Conservation (phyloP, 53 echinoderm and acorn worm species). For the Patiria pectinifera region DNA sequence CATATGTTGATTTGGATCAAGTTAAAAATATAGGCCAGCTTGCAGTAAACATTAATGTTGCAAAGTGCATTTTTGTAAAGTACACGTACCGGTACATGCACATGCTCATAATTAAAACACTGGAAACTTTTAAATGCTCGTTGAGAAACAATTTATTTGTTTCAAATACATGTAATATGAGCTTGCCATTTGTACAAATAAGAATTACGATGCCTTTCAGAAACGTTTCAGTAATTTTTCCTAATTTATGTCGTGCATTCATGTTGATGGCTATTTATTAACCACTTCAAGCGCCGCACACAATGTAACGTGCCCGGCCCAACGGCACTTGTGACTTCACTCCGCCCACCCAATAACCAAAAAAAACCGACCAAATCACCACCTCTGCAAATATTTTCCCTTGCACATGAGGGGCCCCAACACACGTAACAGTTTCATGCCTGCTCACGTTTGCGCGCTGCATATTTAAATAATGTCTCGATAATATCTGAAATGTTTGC, state of each 20-base stretch:
- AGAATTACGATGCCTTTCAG: background rate
- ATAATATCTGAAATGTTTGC: constrained; percentile 15
- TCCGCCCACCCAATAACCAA: constrained; percentile 21
- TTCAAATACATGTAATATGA: background rate
- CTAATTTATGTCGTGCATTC: constrained; percentile 29
- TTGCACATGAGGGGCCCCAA: background rate
- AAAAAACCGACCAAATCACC: background rate
- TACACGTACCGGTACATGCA: background rate
- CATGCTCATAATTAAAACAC: background rate
- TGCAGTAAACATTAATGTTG: too few species aligned
- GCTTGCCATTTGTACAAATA: constrained; percentile 6
- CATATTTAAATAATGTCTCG: constrained; percentile 14
- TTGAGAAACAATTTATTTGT: background rate
- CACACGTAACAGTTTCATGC: background rate
- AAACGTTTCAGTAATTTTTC: constrained; percentile 36
- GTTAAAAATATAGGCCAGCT: too few species aligned
- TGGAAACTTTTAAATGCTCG: background rate
- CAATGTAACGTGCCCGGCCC: background rate
- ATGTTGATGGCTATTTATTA: constrained; percentile 16
- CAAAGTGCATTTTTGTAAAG: too few species aligned
- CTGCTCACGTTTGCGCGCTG: constrained; percentile 1
- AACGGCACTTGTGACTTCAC: background rate
- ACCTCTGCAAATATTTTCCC: constrained; percentile 18
- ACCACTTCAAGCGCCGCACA: background rate
- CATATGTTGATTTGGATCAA: too few species aligned